These are phyloP conservation scores for Nixonia krombeini DNA, from an alignment of 1,140 invertebrate species.

Conservation along the genomic window DNA sequence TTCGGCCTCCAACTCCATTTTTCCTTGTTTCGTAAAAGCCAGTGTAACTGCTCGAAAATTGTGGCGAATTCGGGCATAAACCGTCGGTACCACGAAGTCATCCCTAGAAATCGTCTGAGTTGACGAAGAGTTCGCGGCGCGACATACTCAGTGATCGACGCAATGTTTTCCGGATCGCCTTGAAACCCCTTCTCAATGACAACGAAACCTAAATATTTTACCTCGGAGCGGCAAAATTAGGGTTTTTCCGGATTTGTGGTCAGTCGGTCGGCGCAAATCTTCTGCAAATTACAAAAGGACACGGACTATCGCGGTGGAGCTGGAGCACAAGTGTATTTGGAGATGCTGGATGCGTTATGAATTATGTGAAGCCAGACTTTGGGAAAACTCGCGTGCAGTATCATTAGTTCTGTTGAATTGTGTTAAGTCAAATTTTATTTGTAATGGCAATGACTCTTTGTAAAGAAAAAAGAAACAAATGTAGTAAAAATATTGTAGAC, in stretches of 20 bases:
- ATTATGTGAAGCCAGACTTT: no score
- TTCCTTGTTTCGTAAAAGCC: neutral
- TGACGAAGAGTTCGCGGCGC: neutral
- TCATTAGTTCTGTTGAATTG: no score
- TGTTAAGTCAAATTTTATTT: no score
- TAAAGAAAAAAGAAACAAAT: no score
- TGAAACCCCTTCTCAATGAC: neutral
- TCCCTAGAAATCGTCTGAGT: neutral
- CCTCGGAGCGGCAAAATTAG: neutral
- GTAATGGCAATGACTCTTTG: no score
- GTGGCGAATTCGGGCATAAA: neutral
- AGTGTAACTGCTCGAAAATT: neutral
- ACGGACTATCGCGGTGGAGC: no score
- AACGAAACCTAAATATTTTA: constrained; percentile 6
- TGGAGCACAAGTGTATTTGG: no score
- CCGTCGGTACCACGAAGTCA: neutral
- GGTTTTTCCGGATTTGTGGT: neutral
- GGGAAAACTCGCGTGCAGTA: no score
- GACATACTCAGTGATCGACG: neutral
- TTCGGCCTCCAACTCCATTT: neutral
- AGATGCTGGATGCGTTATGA: no score
- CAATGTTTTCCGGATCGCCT: neutral
- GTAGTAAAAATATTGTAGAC: no score
- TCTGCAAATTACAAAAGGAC: no score
- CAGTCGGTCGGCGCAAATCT: neutral